Evolutionary conservation across 2,888 invertebrate species (phyloP).

Genomic region (Eupithecia dodoneata): DNA sequence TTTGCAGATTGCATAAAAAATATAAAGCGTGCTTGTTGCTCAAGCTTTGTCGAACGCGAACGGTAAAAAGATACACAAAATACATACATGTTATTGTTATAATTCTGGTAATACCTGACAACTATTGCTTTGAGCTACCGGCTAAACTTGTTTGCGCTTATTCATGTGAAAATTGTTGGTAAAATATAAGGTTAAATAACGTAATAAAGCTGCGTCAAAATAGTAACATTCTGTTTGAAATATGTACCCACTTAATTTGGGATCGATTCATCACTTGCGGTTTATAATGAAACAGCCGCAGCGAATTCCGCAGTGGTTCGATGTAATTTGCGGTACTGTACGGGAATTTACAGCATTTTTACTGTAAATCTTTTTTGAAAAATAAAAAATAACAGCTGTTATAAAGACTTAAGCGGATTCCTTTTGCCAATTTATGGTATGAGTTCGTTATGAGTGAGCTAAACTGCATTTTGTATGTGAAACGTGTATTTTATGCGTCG

Average conservation of each 20-base stretch:
- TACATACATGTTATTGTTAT: not conserved
- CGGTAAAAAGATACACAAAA: not conserved
- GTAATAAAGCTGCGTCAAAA: slow-evolving; percentile 7
- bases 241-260: slow-evolving; percentile 54
- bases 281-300: slow-evolving; percentile 71
- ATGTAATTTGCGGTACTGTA: slow-evolving; percentile 71
- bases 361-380: slow-evolving; percentile 43
- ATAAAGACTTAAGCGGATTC: slow-evolving; percentile 39
- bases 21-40: slow-evolving; percentile 3
- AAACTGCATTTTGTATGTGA: slow-evolving; percentile 1
- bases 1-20: slow-evolving; percentile 36
- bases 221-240: slow-evolving; percentile 49
- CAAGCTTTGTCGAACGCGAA: not conserved
- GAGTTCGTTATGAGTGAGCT: slow-evolving; percentile 13
- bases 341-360: slow-evolving; percentile 52
- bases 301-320: slow-evolving; percentile 66
- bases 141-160: not conserved
- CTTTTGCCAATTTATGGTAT: slow-evolving; percentile 34
- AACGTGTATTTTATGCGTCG: not conserved
- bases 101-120: not conserved
- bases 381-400: slow-evolving; percentile 40
- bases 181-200: not conserved
- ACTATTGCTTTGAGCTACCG: not conserved
- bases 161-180: not conserved
- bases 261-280: slow-evolving; percentile 67